Evolutionary conservation across 2,113 vertebrate genomes (phyloP).

Genomic region (Capra hircus): DNA sequence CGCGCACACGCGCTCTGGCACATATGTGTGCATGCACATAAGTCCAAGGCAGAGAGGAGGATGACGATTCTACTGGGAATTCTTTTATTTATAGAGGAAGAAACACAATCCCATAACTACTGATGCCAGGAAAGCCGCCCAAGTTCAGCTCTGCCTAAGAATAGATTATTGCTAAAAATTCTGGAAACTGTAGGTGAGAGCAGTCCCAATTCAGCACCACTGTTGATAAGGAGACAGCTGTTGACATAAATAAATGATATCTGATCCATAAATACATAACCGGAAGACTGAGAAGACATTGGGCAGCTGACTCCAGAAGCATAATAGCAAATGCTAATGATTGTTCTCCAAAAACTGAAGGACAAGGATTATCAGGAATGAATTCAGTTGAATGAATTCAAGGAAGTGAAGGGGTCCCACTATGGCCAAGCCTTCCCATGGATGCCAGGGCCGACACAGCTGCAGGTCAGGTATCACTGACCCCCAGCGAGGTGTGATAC

Average conservation of each 20-base stretch:
- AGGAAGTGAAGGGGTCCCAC: conserved; percentile 25
- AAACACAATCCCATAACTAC: background rate
- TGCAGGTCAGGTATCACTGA: background rate
- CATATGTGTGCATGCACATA: background rate
- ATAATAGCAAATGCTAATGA: background rate
- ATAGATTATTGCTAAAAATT: conserved; percentile 12
- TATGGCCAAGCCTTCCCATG: background rate
- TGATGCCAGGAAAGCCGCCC: background rate
- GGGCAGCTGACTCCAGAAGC: background rate
- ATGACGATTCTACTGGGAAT: background rate
- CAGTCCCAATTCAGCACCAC: background rate
- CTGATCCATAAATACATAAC: conserved; percentile 26
- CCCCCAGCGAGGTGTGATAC: background rate
- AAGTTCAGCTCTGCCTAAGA: background rate
- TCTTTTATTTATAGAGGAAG: conserved; percentile 35
- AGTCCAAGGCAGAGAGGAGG: background rate
- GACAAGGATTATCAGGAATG: conserved; percentile 45
- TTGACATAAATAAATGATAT: conserved; percentile 43
- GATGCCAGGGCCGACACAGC: background rate
- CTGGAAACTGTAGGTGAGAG: background rate
- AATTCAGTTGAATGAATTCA: conserved; percentile 52
- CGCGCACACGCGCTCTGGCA: rapidly evolving
- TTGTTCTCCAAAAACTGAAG: conserved; percentile 36
- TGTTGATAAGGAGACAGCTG: conserved; percentile 36
- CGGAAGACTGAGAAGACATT: conserved; percentile 21